Conservation (phyloP, 53 echinoderm and acorn worm species). For the Zoroaster sp. region DNA sequence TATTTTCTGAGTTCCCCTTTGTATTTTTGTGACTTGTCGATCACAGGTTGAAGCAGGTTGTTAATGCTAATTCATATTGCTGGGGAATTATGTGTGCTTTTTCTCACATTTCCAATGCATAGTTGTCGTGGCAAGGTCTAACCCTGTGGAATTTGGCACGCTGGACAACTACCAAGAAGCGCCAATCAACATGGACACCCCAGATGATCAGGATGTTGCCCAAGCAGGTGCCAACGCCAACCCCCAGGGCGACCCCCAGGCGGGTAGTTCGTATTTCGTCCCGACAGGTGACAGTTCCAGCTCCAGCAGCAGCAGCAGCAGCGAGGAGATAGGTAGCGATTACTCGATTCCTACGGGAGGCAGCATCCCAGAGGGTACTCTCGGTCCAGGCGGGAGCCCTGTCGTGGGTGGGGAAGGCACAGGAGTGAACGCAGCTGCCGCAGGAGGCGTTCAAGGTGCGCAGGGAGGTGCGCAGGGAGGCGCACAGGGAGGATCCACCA, state of each 20-base stretch:
- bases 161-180: not conserved
- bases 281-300: not conserved
- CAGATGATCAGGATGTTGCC: slow-evolving; percentile 26
- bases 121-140: slow-evolving; percentile 11
- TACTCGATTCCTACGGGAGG: not conserved
- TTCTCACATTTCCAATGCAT: not conserved
- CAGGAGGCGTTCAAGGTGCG: not conserved
- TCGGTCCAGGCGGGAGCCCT: not conserved
- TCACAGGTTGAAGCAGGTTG: too few species aligned
- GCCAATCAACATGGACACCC: slow-evolving; percentile 15
- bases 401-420: not conserved
- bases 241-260: slow-evolving; percentile 8
- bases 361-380: slow-evolving; percentile 27
- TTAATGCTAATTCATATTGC: too few species aligned
- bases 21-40: too few species aligned
- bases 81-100: too few species aligned
- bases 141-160: not conserved
- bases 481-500: not conserved
- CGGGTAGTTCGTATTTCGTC: slow-evolving; percentile 8
- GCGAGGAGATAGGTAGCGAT: not conserved
- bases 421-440: not conserved
- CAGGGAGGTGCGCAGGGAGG: not conserved
- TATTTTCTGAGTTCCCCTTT: too few species aligned
- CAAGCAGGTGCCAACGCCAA: not conserved
- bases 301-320: not conserved